phyloP scores from a whole-genome alignment of 2,797 vertebrate genomes.

The Sebastes vulpes region DNA sequence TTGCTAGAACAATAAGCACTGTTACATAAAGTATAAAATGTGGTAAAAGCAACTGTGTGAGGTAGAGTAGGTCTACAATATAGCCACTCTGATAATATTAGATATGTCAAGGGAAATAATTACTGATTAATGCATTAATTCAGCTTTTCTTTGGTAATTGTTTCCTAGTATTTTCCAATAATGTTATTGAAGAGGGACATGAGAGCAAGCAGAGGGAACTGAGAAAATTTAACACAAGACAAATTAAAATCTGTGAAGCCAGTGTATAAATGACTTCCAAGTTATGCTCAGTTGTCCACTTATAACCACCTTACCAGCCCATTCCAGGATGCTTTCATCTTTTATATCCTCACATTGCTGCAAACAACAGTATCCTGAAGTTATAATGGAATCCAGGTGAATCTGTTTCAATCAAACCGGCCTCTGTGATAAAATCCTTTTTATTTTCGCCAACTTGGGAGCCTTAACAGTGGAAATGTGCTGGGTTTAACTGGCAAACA shows the following conservation, averaged over 20 bases:
- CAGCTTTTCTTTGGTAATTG: not conserved
- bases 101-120: conserved; percentile 19
- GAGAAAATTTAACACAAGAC: not conserved
- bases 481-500: not conserved
- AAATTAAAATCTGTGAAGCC: conserved; percentile 6
- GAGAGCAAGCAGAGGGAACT: not conserved
- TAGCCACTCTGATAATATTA: not conserved
- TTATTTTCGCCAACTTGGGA: not conserved
- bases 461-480: not conserved
- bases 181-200: not conserved
- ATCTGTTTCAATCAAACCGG: conserved; percentile 10
- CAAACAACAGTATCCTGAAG: conserved; percentile 1
- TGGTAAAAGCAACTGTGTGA: not conserved
- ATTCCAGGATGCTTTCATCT: conserved; percentile 22
- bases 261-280: not conserved
- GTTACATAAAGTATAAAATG: not conserved
- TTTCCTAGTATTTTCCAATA: not conserved
- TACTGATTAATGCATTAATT: conserved; percentile 4
- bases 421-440: not conserved
- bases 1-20: not conserved
- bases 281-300: not conserved
- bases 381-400: conserved; percentile 14
- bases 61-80: not conserved
- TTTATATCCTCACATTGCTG: conserved; percentile 5
- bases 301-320: not conserved